A percentile compares a stretch with the other conserved stretches of the same genome.
Evolutionary conservation across 2,113 vertebrate species (phyloP).

Genomic region (Pituophis catenifer): DNA sequence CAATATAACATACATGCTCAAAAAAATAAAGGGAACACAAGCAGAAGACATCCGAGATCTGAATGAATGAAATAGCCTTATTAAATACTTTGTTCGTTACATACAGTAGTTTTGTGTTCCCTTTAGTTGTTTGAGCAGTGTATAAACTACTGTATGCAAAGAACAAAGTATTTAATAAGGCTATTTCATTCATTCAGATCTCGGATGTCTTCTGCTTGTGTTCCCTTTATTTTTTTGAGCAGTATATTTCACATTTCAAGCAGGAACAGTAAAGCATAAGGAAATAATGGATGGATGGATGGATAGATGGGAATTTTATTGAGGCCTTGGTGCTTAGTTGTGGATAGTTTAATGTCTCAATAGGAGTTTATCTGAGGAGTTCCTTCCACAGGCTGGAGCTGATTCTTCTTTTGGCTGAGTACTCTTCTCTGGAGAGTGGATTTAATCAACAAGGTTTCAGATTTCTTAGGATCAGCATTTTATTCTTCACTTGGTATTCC

Average conservation of each 20-base stretch:
- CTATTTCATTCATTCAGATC: too few species aligned
- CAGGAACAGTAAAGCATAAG: neutral
- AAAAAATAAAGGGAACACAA: too few species aligned
- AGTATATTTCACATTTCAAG: neutral
- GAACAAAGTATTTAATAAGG: too few species aligned
- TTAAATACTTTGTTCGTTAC: too few species aligned
- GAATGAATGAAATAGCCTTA: too few species aligned
- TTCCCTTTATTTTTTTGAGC: neutral
- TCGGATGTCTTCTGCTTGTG: too few species aligned
- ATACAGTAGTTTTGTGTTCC: too few species aligned
- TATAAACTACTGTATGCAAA: too few species aligned
- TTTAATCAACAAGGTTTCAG: neutral
- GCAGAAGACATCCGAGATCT: too few species aligned
- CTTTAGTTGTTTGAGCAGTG: too few species aligned
- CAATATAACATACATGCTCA: neutral
- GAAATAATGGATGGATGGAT: neutral
- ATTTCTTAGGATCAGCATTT: neutral
- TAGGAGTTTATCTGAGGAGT: neutral
- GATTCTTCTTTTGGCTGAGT: neutral
- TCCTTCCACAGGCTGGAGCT: neutral
- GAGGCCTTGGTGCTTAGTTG: neutral
- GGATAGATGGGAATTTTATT: neutral
- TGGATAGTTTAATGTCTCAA: neutral
- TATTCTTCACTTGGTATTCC: neutral
- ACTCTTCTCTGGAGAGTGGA: neutral